Base-by-base conservation (phyloP, 2,797 vertebrate genomes). In the Hapalemur alaotrensis region DNA sequence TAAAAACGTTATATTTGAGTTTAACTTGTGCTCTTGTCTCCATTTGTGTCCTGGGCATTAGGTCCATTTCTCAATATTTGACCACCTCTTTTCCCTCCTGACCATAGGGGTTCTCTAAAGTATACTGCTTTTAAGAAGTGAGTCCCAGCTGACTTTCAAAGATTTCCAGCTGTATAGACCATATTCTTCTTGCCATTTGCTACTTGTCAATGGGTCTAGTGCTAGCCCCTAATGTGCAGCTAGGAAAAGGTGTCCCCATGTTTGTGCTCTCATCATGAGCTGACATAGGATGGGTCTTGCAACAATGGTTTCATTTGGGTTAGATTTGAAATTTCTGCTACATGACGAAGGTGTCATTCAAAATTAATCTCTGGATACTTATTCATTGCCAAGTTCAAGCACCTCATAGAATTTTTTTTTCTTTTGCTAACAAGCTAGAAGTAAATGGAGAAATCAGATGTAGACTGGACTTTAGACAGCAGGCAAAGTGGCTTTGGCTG, bases 381-480 rank as follows among this genome's bases (percentile, higher is more conserved):
- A 81, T 30, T 69, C 57, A 46, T 48, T 69, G 10, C 32, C 73
- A 81, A 50, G 48, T 81, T 95, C 50, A 81, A 54, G 81, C 25
- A 41, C 15, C 7, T 12, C 14, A 63, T 85, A 79, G 7, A 78
- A 8, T 92, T 76, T 54, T 54, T 61, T 89, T 96, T 86, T 12
- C 54, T 92, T 93, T 89, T 75, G 35, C 43, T 86, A 75, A 79
- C 52, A 94, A 90, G 28, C 65, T 88, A 69, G 57, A 87, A 93
- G 72, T 88, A 50, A 89, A 12, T 50, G 57, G 75, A 86, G 67
- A 91, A 75, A 54, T 28, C 78, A 59, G 22, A 38, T 54, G 22
- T 32, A 67, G 59, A 35, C 32, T 52, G 65, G 57, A 65, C 63
- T 87, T 92, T 46, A 80, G 69, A 57, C 48, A 80, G 67, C 43